These are phyloP conservation scores for Tetraneura akinire DNA, from an alignment of 1,140 invertebrate genomes.

Conservation along the genomic window DNA sequence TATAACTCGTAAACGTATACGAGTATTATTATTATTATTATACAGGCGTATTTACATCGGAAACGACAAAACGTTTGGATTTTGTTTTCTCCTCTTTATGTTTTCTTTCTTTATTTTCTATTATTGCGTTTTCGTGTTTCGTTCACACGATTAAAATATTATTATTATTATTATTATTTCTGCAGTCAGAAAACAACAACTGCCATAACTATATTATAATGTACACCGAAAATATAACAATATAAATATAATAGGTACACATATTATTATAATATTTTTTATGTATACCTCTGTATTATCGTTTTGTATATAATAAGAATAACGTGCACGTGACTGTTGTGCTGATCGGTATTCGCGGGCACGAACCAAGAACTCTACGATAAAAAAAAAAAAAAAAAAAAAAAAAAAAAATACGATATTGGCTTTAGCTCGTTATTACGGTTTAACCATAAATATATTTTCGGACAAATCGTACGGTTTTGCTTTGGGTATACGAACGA, in stretches of 20 bases:
- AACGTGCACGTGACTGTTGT: neutral
- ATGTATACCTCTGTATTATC: too few species aligned
- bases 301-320: too few species aligned
- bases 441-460: too few species aligned
- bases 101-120: too few species aligned
- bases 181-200: conserved; percentile 14
- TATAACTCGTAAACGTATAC: neutral
- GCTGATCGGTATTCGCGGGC: neutral
- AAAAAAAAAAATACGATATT: too few species aligned
- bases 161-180: too few species aligned
- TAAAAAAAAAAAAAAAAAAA: too few species aligned
- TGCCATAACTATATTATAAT: too few species aligned
- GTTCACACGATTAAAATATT: conserved; percentile 26
- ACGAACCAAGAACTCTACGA: neutral
- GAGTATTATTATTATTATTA: neutral
- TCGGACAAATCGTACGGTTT: too few species aligned
- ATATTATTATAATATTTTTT: neutral
- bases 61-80: conserved; percentile 11
- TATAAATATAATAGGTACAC: neutral
- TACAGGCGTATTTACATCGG: neutral
- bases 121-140: neutral
- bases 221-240: neutral
- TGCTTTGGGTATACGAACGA: too few species aligned
- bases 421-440: too few species aligned
- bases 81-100: neutral